Base-by-base conservation (phyloP, 2,888 invertebrate genomes). In the Noctua janthina region DNA sequence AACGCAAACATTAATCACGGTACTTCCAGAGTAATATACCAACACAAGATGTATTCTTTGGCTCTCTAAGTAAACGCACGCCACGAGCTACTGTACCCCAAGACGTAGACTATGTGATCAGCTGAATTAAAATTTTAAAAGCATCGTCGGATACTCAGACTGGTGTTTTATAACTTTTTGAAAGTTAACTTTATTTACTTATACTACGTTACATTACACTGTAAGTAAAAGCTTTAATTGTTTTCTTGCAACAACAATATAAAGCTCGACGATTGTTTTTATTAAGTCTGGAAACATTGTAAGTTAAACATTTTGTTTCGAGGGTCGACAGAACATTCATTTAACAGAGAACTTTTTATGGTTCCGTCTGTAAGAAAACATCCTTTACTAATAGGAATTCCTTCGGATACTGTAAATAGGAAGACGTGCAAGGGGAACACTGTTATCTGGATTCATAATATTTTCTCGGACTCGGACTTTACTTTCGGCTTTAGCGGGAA, bases 311-410 rank as follows among this genome's bases (percentile, higher is more conserved):
- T 94, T 94, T 93, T 93, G 92, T 95, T 94, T 91, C 88, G 91
- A 93, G 91, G 91, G 93, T 89, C 92, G 92, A 93, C 93, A 92
- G 93, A 94, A 93, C 94, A 94, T 95, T 95, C 93, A 94, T 95
- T 95, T 94, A 94, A 94, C 92, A 91, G 91, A 92, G 92, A 94
- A 94, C 93, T 94, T 96, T 95, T 96, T 95, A 96, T 94, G 94
- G 94, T 93, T 93, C 93, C 93, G 93, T 93, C 95, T 93, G 94
- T 94, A 92, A 93, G 94, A 93, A 95, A 95, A 95, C 94, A 95
- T 94, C 94, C 92, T 94, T 94, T 88, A 91, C 94, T 96, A 96
- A 96, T 96, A 96, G 95, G 93, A 96, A 96, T 96, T 96, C 95
- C 94, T 94, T 92, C 92, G 93, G 92, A 95, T 94, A 94, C 93